phyloP scores from a whole-genome alignment of 1,140 invertebrate genomes.

The Acromyrmex heyeri region DNA sequence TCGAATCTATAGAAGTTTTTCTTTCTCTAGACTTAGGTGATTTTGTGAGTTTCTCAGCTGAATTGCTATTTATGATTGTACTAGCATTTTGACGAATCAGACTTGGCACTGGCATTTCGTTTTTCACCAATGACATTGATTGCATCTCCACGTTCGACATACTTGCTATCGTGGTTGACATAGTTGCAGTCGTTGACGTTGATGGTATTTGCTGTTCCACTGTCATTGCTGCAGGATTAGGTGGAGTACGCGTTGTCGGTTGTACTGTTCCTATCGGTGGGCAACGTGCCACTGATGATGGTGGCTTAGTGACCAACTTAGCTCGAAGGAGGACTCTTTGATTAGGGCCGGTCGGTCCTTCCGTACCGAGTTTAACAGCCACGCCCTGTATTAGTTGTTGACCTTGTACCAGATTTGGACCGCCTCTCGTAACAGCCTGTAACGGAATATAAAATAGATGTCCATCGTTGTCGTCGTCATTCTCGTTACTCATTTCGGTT shows the following conservation, averaged over 20 bases:
- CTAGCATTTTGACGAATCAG: slow-evolving; percentile 43
- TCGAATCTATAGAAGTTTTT: slow-evolving; percentile 77
- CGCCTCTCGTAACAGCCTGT: slow-evolving; percentile 87
- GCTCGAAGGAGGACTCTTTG: slow-evolving; percentile 89
- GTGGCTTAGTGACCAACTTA: slow-evolving; percentile 90
- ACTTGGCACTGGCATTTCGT: slow-evolving; percentile 31
- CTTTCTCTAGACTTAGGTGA: slow-evolving; percentile 80
- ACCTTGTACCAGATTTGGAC: slow-evolving; percentile 83
- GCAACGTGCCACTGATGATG: slow-evolving; percentile 86
- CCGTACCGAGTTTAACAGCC: slow-evolving; percentile 89
- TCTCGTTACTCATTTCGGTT: slow-evolving; percentile 86
- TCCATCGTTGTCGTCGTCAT: slow-evolving; percentile 86
- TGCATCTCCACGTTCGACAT: slow-evolving; percentile 71
- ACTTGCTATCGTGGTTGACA: slow-evolving; percentile 30
- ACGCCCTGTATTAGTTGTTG: slow-evolving; percentile 89
- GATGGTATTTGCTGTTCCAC: slow-evolving; percentile 74
- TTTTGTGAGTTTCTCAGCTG: slow-evolving; percentile 78
- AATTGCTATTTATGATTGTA: slow-evolving; percentile 5
- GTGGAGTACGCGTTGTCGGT: slow-evolving; percentile 85
- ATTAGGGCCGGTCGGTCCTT: slow-evolving; percentile 89
- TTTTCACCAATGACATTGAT: slow-evolving; percentile 54
- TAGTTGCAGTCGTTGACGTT: slow-evolving; percentile 66
- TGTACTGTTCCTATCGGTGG: slow-evolving; percentile 88
- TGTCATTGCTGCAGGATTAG: slow-evolving; percentile 65
- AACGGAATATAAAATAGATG: slow-evolving; percentile 91